Evolutionary conservation across 2,888 invertebrate species (phyloP).

Genomic region (Pristionchus maxplancki): DNA sequence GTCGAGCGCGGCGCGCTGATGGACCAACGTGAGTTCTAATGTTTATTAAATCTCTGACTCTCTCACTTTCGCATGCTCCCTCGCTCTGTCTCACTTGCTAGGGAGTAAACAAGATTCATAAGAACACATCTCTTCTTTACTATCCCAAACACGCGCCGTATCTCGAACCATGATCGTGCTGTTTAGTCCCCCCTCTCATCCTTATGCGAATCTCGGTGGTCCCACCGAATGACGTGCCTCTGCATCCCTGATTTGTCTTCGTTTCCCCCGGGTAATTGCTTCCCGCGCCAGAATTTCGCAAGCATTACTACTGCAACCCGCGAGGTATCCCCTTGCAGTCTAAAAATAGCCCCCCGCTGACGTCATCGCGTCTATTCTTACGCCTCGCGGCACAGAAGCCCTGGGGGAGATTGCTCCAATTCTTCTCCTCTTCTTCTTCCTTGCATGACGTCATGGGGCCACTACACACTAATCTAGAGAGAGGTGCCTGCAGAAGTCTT

Average conservation of each 20-base stretch:
- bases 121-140: too few species aligned
- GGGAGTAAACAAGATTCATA: too few species aligned
- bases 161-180: neutral
- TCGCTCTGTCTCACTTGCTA: too few species aligned
- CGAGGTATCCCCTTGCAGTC: neutral
- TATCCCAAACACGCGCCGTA: neutral
- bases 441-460: neutral
- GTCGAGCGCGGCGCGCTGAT: neutral
- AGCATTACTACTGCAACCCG: neutral
- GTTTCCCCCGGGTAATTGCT: neutral
- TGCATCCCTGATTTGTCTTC: neutral
- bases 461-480: neutral
- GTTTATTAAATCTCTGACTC: too few species aligned
- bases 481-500: neutral
- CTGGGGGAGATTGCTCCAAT: neutral
- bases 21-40: neutral
- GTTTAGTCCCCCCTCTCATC: neutral
- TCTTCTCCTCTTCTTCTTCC: neutral
- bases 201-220: too few species aligned
- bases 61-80: neutral
- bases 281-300: neutral
- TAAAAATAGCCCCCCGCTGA: neutral
- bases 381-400: too few species aligned
- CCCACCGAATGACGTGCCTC: neutral
- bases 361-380: neutral